These are phyloP conservation scores for Myotis lucifugus DNA, from an alignment of 2,113 vertebrate species.

Conservation along the genomic window DNA sequence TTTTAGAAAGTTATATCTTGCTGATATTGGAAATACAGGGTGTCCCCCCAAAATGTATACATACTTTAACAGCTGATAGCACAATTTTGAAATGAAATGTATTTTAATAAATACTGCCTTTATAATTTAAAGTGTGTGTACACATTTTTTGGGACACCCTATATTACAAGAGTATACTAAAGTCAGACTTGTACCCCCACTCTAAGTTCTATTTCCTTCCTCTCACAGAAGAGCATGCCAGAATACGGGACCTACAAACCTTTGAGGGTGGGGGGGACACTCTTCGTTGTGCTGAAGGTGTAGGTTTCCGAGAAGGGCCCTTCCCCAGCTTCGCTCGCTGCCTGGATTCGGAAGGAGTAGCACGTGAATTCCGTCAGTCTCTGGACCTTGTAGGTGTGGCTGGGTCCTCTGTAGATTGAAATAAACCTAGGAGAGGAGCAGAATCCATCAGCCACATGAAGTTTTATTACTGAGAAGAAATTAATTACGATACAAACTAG, in stretches of 20 bases:
- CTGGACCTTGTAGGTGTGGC: constrained; percentile 98
- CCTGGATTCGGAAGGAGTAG: constrained; percentile 97
- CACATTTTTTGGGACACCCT: too few relatives aligned
- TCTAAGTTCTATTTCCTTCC: neutral
- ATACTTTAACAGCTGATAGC: too few relatives aligned
- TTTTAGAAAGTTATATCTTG: neutral
- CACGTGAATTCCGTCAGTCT: constrained; percentile 93
- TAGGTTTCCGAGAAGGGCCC: constrained; percentile 94
- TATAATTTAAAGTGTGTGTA: too few relatives aligned
- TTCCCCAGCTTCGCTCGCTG: constrained; percentile 93
- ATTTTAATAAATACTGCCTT: too few relatives aligned
- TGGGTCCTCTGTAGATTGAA: constrained; percentile 95
- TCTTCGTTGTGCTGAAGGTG: constrained; percentile 96
- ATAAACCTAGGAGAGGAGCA: constrained; percentile 89
- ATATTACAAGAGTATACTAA: neutral
- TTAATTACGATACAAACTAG: neutral
- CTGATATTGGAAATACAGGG: neutral
- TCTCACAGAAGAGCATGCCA: fast-evolving
- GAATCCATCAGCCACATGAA: constrained; percentile 11
- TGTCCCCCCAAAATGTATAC: too few relatives aligned
- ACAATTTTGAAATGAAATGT: too few relatives aligned
- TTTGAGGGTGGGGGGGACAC: constrained; percentile 95
- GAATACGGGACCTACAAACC: constrained; percentile 82
- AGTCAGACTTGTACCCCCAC: neutral
- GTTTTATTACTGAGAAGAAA: neutral